A percentile compares a stretch with the other conserved stretches of the same genome.
These are phyloP conservation scores for Cavia aperea DNA, from an alignment of 2,113 vertebrate genomes.

Conservation along the genomic window DNA sequence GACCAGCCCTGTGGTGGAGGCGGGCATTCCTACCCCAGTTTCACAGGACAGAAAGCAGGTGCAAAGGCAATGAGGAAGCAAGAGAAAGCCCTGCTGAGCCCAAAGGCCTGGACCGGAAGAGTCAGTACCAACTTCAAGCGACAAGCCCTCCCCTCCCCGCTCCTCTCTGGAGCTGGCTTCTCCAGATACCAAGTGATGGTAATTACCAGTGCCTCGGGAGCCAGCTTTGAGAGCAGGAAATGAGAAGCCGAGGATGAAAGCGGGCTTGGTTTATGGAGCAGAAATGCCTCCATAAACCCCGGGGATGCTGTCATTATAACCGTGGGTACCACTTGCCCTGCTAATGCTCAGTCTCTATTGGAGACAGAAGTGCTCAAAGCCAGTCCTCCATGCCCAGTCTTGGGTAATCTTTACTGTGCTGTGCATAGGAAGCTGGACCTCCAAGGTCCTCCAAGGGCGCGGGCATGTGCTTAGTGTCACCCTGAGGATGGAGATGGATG, in stretches of 20 bases:
- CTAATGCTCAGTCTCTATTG: neutral
- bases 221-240: constrained; percentile 51
- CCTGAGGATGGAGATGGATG: accelerated
- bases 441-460: no score
- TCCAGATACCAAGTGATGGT: constrained; percentile 18
- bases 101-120: neutral
- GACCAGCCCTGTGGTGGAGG: neutral
- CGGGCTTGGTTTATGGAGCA: neutral
- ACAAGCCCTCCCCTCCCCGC: neutral
- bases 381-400: neutral
- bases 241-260: constrained; percentile 44
- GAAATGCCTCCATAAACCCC: constrained; percentile 36
- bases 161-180: constrained; percentile 17
- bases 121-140: neutral
- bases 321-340: neutral
- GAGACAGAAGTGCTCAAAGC: neutral
- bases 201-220: constrained; percentile 44
- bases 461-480: neutral
- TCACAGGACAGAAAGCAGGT: neutral
- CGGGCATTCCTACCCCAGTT: neutral
- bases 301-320: neutral
- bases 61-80: neutral
- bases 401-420: neutral
- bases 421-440: neutral
- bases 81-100: neutral